phyloP scores from a whole-genome alignment of 2,797 vertebrate species.

The Cacajao melanocephalus region DNA sequence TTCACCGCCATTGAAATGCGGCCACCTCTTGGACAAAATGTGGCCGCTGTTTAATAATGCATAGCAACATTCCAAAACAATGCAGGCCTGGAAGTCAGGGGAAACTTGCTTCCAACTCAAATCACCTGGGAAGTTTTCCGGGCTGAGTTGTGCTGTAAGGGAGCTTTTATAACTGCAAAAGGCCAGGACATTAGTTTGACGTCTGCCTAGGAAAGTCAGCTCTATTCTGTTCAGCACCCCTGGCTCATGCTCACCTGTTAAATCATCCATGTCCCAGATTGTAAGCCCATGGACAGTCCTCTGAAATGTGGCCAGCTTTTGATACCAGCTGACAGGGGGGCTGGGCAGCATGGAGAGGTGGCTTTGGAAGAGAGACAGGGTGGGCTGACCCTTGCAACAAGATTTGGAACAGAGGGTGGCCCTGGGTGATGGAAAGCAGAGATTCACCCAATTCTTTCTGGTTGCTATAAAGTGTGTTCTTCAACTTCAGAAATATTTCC shows the following conservation, averaged over 20 bases:
- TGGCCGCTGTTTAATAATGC: slow-evolving; percentile 56
- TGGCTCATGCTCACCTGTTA: slow-evolving; percentile 26
- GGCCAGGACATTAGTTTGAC: background rate
- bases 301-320: background rate
- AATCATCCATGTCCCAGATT: background rate
- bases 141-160: background rate
- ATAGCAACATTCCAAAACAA: slow-evolving; percentile 63
- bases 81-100: background rate
- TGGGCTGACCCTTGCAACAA: background rate
- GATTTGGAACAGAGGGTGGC: background rate
- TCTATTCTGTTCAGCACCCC: background rate
- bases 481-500: background rate
- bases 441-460: background rate
- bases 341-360: background rate
- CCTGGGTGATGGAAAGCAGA: background rate
- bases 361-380: background rate
- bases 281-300: background rate
- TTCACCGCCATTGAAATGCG: slow-evolving; percentile 50
- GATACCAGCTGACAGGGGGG: background rate
- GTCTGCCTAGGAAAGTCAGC: background rate
- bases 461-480: background rate
- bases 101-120: background rate
- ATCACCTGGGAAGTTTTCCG: slow-evolving; percentile 50
- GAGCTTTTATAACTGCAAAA: background rate
- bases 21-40: slow-evolving; percentile 20